Percentiles rank a stretch among this genome's conserved stretches.
These are phyloP conservation scores for Hypomecis punctinalis DNA, from an alignment of 2,888 invertebrate genomes.

Conservation along the genomic window DNA sequence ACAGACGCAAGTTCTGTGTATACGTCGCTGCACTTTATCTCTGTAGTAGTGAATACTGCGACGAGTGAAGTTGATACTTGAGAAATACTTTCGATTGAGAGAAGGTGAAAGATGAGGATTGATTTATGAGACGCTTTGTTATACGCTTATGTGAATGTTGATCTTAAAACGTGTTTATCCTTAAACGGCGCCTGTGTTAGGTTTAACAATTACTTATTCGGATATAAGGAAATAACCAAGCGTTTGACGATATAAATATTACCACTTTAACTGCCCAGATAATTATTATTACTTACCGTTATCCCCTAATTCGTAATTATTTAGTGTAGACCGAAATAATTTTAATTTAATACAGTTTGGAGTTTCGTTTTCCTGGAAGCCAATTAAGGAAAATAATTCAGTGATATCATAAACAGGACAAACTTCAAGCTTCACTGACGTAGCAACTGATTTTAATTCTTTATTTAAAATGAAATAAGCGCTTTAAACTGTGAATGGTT, in stretches of 20 bases:
- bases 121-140: constrained; percentile 29
- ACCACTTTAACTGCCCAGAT: background rate
- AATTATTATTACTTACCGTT: background rate
- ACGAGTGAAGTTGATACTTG: constrained; percentile 56
- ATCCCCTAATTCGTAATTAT: background rate
- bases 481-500: too few relatives aligned
- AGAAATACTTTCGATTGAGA: constrained; percentile 45
- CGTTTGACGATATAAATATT: background rate
- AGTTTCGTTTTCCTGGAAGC: constrained; percentile 2
- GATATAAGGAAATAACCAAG: background rate
- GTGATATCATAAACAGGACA: background rate
- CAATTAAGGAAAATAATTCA: constrained; percentile 6
- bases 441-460: background rate
- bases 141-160: constrained; percentile 1
- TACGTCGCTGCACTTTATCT: constrained; percentile 70
- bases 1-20: constrained; percentile 55
- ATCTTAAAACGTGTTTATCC: constrained; percentile 1
- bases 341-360: background rate
- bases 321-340: too few relatives aligned
- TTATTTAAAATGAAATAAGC: too few relatives aligned
- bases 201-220: background rate
- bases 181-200: background rate
- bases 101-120: constrained; percentile 26
- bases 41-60: constrained; percentile 67
- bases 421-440: background rate